Conservation (phyloP, 2,888 invertebrate genomes). For the Orchestes rusci region DNA sequence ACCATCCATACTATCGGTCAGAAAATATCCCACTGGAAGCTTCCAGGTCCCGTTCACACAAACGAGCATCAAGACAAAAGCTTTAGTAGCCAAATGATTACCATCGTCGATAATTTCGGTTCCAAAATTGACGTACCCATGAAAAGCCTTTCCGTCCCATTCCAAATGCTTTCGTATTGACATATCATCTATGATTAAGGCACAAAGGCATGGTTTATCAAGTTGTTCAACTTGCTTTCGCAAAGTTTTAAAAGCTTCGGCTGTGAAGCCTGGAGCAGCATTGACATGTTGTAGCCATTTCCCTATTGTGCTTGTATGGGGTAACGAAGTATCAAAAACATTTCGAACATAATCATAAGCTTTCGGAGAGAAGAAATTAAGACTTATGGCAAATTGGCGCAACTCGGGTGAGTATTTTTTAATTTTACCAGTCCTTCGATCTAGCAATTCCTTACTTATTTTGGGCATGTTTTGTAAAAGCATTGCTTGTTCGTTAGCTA, state of each 20-base stretch:
- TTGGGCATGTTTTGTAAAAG: slow-evolving; percentile 5
- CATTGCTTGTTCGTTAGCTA: slow-evolving; percentile 1
- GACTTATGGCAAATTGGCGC: slow-evolving; percentile 22
- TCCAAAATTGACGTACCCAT: too few species aligned
- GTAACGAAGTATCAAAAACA: slow-evolving; percentile 32
- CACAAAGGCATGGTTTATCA: slow-evolving; percentile 19
- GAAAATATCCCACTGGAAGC: too few species aligned
- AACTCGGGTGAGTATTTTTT: slow-evolving; percentile 17
- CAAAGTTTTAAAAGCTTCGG: slow-evolving; percentile 28
- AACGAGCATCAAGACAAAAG: too few species aligned
- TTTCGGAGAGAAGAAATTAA: slow-evolving; percentile 24
- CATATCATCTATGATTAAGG: slow-evolving; percentile 33
- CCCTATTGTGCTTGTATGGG: slow-evolving; percentile 32
- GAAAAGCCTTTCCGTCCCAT: slow-evolving; percentile 33
- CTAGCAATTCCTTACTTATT: slow-evolving; percentile 10
- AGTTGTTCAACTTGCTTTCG: slow-evolving; percentile 16
- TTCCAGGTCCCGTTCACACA: too few species aligned
- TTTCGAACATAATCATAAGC: slow-evolving; percentile 36
- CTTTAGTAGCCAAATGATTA: too few species aligned
- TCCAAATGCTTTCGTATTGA: slow-evolving; percentile 30
- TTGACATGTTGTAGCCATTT: slow-evolving; percentile 35
- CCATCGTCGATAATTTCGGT: too few species aligned
- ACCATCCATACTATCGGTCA: too few species aligned
- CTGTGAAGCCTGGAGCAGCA: slow-evolving; percentile 34
- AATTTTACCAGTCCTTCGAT: slow-evolving; percentile 12